Percentiles rank a stretch among this genome's conserved stretches.
Conservation (phyloP, 2,113 vertebrate genomes). For the Tretioscincus oriximinensis region DNA sequence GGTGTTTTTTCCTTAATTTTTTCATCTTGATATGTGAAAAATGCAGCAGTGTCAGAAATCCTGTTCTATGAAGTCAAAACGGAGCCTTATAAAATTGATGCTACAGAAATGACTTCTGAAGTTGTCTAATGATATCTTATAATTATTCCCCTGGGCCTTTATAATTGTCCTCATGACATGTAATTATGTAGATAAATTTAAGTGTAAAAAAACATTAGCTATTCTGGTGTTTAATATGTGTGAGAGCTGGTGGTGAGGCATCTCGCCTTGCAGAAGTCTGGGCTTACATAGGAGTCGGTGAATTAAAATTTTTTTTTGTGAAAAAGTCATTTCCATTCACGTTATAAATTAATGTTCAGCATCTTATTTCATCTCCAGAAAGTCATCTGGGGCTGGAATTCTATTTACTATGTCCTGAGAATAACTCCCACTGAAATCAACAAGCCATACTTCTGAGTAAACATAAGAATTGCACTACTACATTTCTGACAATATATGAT, state of each 20-base stretch:
- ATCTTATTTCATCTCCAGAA: not conserved
- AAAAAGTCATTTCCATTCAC: not conserved
- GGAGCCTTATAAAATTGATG: slow-evolving; percentile 18
- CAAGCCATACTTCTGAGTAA: not conserved
- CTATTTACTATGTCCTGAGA: not conserved
- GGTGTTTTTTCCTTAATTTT: not conserved
- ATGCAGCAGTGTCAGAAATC: not conserved
- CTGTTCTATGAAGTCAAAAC: not conserved
- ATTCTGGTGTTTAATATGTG: not conserved
- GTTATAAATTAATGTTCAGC: not conserved
- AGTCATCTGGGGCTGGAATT: not conserved
- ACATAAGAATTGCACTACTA: not conserved
- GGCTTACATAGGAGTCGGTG: not conserved
- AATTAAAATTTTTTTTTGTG: not conserved
- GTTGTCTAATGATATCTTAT: slow-evolving; percentile 25
- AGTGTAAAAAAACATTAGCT: slow-evolving; percentile 14
- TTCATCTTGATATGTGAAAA: not conserved
- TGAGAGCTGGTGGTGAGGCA: not conserved
- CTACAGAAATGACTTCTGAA: not conserved
- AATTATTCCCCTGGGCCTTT: slow-evolving; percentile 29
- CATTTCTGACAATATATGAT: not conserved
- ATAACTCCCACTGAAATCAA: not conserved
- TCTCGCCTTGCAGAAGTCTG: not conserved
- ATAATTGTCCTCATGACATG: not conserved
- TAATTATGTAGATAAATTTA: slow-evolving; percentile 4